A percentile compares a stretch with the other conserved stretches of the same genome.
Conservation (phyloP, 2,888 invertebrate species). For the Sarcophaga carnaria region DNA sequence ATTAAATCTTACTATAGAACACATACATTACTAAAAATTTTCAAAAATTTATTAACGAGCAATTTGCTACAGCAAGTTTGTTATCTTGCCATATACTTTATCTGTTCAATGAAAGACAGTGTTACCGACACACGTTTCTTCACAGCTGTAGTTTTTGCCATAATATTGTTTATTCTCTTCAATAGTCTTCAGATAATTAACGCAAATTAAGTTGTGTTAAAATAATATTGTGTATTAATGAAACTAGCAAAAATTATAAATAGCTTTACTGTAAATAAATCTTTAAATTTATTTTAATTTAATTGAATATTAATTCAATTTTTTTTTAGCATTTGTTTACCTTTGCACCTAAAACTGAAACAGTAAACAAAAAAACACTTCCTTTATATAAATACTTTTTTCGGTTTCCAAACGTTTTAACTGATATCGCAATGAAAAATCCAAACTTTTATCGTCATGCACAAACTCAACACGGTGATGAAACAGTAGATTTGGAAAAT, state of each 20-base stretch:
- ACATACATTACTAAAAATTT: too few relatives aligned
- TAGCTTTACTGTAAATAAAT: slow-evolving; percentile 25
- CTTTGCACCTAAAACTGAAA: neutral
- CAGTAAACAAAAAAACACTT: neutral
- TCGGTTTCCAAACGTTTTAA: neutral
- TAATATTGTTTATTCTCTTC: slow-evolving; percentile 20
- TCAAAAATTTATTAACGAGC: too few relatives aligned
- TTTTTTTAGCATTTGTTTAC: slow-evolving; percentile 20
- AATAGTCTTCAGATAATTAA: neutral
- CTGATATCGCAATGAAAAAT: slow-evolving; percentile 23
- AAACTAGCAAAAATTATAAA: slow-evolving; percentile 8
- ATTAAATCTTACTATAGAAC: too few relatives aligned
- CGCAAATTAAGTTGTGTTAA: neutral
- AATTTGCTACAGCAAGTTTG: too few relatives aligned
- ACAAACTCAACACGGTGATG: slow-evolving; percentile 77
- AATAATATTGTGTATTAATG: slow-evolving; percentile 35
- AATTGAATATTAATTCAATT: neutral
- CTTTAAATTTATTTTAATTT: neutral
- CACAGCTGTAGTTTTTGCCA: neutral
- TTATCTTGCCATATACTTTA: neutral
- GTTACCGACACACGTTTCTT: slow-evolving; percentile 17
- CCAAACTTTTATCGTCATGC: slow-evolving; percentile 71
- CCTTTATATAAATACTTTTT: neutral
- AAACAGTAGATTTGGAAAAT: slow-evolving; percentile 75
- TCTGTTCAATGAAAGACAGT: neutral